Evolutionary conservation across 2,888 invertebrate species (phyloP), one percentile per base, ranked within the genome.

Genomic region (Eubasilissa splendida): DNA sequence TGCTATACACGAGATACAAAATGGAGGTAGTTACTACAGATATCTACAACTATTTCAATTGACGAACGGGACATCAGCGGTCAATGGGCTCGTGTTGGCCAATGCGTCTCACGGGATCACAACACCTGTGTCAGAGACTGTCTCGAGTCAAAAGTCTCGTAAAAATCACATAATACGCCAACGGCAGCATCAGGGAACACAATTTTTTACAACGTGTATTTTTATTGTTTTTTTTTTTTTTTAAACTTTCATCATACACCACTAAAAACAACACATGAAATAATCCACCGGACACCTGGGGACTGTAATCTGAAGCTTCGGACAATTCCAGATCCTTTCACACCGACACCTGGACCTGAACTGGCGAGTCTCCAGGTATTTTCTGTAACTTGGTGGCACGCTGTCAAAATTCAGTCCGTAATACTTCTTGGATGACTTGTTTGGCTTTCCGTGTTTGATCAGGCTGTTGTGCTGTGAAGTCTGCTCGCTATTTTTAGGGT

Each of bases 271-370:
- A 83, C 91, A 91, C 86, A 91, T 82, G 82, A 90, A 91, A 80
- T 89, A 88, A 66, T 90, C 91, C 10, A 88, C 86, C 0, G 91
- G 91, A 85, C 91, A 91, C 59, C 91, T 85, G 2, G 89, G 88
- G 22, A 90, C 89, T 1, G 88, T 87, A 5, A 91, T 89, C 84
- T 91, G 91, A 14, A 91, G 82, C 78, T 90, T 90, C 0, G 89
- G 88, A 84, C 91, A 91, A 83, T 91, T 90, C 87, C 88, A 89
- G 33, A 91, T 90, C 83, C 87, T 90, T 79, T 88, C 89, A 79
- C 91, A 91, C 0, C 89, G 85, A 80, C 91, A 91, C n/a, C 86
- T 86, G 0, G 90, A 90, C 65, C 86, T 85, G 80, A 88, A 91
- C 73, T 85, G 86, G 80, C 89, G 87, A 68, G 86, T 88, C 0